Evolutionary conservation across 1,140 invertebrate genomes (phyloP).

Genomic region (Achatina immaculata): DNA sequence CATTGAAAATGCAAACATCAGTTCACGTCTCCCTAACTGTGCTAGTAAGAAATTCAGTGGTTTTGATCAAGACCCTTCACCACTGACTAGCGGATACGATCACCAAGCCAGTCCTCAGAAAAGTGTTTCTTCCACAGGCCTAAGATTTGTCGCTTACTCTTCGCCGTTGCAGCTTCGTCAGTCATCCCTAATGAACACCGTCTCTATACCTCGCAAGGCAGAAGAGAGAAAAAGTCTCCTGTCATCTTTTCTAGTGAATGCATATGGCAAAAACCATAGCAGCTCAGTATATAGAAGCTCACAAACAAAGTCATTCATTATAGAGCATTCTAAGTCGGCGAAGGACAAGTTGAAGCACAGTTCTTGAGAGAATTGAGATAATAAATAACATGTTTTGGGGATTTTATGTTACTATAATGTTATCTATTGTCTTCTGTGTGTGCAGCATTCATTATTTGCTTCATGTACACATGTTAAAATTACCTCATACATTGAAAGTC

Average conservation of each 20-base stretch:
- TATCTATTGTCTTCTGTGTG: too few species aligned
- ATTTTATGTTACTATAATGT: too few species aligned
- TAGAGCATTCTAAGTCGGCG: too few species aligned
- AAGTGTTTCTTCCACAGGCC: neutral
- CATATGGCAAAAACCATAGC: neutral
- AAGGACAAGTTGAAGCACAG: too few species aligned
- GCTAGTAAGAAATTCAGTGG: neutral
- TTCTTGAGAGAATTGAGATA: too few species aligned
- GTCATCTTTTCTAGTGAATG: neutral
- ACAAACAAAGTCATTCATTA: too few species aligned
- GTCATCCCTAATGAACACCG: neutral
- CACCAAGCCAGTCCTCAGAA: neutral
- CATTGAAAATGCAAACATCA: neutral
- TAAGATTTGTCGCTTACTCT: neutral
- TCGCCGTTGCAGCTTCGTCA: neutral
- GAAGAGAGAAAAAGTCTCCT: constrained; percentile 3
- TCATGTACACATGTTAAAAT: too few species aligned
- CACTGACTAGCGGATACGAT: neutral
- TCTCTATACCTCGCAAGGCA: constrained; percentile 4
- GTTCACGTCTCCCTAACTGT: neutral
- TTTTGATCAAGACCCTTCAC: too few species aligned
- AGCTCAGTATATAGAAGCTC: neutral
- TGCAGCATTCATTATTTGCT: too few species aligned
- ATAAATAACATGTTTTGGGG: too few species aligned
- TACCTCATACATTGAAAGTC: too few species aligned